Evolutionary conservation across 37 sponge, comb jelly and placozoan species (phyloP), one percentile per base, ranked within the genome.

Genomic region (Chondrilla cf. caribensis): DNA sequence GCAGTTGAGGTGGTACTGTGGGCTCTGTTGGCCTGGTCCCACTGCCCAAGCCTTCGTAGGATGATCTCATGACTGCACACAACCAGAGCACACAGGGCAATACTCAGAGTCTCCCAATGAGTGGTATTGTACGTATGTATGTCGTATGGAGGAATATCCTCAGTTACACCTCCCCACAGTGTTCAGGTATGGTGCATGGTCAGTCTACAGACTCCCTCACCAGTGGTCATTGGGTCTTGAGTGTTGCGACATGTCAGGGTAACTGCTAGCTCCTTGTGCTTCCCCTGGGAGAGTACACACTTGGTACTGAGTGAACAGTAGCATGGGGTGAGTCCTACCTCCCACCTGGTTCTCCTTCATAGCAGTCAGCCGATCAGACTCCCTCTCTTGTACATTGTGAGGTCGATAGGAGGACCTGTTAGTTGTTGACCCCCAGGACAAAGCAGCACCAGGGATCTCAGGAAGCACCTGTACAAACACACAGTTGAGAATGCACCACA

Each of bases 11-110:
- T 14, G 84, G 87, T 9, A 67, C 38, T 2, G 70, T 64, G 11
- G 75, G 58, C 14, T 51, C 41, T 44, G 60, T 76, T n/a, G 29
- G 75, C 19, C 58, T 42, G 3, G 76, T 64, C 11, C 77, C 79
- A 76, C 65, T 40, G 24, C 67, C 81, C 62, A 58, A 73, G n/a
- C 60, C 68, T 15, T 28, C 37, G 35, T 79, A 90, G 60, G 90
- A 83, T 0, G 87, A 83, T 3, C 51, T 58, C 80, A 83, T 86
- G 32, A 73, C 90, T 90, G 75, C n/a, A 64, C 58, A 64, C 4
- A 70, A n/a, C n/a, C n/a, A n/a, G n/a, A n/a, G n/a, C n/a, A n/a
- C n/a, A n/a, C n/a, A n/a, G n/a, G n/a, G n/a, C n/a, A n/a, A n/a
- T n/a, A n/a, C n/a, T n/a, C n/a, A n/a, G n/a, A n/a, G n/a, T n/a